Conservation (phyloP, 2,888 invertebrate species). For the Dorcus hopei region DNA sequence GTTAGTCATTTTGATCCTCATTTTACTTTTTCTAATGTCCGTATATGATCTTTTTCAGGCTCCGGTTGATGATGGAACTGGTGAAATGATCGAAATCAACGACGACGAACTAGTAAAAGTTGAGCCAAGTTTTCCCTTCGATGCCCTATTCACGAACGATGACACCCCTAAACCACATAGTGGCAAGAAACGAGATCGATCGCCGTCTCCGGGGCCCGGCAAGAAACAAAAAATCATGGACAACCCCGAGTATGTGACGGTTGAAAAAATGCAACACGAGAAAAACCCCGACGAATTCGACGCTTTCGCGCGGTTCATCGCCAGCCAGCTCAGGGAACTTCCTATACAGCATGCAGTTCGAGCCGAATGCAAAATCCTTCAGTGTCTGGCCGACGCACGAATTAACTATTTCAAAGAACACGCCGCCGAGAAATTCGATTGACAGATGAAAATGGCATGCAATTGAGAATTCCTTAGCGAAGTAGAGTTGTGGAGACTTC, state of each 20-base stretch:
- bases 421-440: slow-evolving; percentile 4
- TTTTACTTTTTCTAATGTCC: no score
- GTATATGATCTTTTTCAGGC: not conserved
- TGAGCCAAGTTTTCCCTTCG: slow-evolving; percentile 9
- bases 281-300: slow-evolving; percentile 10
- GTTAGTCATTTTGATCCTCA: no score
- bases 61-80: slow-evolving; percentile 2
- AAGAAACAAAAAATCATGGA: slow-evolving; percentile 12
- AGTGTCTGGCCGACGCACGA: slow-evolving; percentile 15
- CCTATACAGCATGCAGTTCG: slow-evolving; percentile 5
- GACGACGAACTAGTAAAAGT: slow-evolving; percentile 14
- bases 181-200: not conserved
- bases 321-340: slow-evolving; percentile 12
- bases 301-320: slow-evolving; percentile 12
- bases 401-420: slow-evolving; percentile 6
- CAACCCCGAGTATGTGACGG: slow-evolving; percentile 10
- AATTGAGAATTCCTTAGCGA: no score
- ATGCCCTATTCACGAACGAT: slow-evolving; percentile 7
- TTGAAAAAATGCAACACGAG: not conserved
- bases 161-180: not conserved
- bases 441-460: not conserved
- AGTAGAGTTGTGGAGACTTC: no score
- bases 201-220: not conserved
- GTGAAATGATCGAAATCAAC: slow-evolving; percentile 18
- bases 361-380: slow-evolving; percentile 9